Percentiles rank a stretch among this genome's conserved stretches.
These are phyloP conservation scores for Drosophila siamana DNA, from an alignment of 2,888 invertebrate species.

Conservation along the genomic window DNA sequence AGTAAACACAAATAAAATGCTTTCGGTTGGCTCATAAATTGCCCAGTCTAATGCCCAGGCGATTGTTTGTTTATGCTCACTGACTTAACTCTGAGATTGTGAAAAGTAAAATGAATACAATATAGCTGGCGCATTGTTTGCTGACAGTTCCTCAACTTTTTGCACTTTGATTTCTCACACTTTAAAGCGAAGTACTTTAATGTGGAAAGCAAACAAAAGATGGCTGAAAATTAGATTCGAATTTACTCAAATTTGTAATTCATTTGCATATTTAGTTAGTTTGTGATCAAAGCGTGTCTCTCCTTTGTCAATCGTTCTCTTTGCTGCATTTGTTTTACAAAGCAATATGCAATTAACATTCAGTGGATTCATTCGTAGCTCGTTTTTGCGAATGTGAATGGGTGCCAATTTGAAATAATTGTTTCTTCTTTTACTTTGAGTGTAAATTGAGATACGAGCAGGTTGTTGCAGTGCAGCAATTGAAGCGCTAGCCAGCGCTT, in stretches of 20 bases:
- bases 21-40: slow-evolving; percentile 48
- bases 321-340: neutral
- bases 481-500: slow-evolving; percentile 42
- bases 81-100: slow-evolving; percentile 44
- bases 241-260: neutral
- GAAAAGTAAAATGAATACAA: slow-evolving; percentile 36
- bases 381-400: neutral
- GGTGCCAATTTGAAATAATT: slow-evolving; percentile 7
- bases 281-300: too few species aligned
- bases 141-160: neutral
- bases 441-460: slow-evolving; percentile 37
- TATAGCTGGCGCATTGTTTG: slow-evolving; percentile 15
- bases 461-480: slow-evolving; percentile 27
- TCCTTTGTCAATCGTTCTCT: neutral
- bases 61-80: slow-evolving; percentile 54
- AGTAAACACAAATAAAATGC: slow-evolving; percentile 61
- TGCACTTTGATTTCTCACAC: neutral
- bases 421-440: slow-evolving; percentile 8
- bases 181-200: slow-evolving; percentile 9
- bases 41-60: slow-evolving; percentile 45
- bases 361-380: neutral
- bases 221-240: neutral
- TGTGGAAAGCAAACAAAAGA: neutral
- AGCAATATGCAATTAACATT: slow-evolving; percentile 18
- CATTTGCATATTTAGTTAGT: neutral